A percentile compares a stretch with the other conserved stretches of the same genome.
These are phyloP conservation scores for Gonocerus acuteangulatus DNA, from an alignment of 2,888 invertebrate genomes.

Conservation along the genomic window DNA sequence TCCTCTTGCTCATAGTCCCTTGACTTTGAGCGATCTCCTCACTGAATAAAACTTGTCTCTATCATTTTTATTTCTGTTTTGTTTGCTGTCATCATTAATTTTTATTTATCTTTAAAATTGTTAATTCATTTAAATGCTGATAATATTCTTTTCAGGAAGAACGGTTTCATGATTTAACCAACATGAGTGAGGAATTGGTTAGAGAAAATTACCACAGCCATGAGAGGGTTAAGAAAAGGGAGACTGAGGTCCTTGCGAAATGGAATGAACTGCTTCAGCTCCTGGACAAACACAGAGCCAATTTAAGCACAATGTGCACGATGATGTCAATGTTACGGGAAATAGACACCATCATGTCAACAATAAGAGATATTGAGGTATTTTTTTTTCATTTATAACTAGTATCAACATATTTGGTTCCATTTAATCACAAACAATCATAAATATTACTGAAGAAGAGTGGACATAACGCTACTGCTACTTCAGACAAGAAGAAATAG, in stretches of 20 bases:
- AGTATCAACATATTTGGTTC: no score
- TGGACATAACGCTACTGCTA: no score
- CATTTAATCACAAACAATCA: no score
- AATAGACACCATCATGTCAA: slow-evolving; percentile 78
- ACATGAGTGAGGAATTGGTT: slow-evolving; percentile 87
- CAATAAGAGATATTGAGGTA: slow-evolving; percentile 76
- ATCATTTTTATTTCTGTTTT: no score
- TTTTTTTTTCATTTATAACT: slow-evolving; percentile 39
- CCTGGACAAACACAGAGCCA: slow-evolving; percentile 72
- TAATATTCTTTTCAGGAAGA: slow-evolving; percentile 56
- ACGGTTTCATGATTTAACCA: slow-evolving; percentile 84
- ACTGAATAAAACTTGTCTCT: no score
- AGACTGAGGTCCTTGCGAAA: slow-evolving; percentile 69
- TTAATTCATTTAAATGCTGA: no score
- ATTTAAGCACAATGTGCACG: slow-evolving; percentile 69
- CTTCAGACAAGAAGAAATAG: no score
- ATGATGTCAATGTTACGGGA: slow-evolving; percentile 84
- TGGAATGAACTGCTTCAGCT: slow-evolving; percentile 81
- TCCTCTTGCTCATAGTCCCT: no score
- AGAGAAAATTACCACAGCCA: slow-evolving; percentile 86
- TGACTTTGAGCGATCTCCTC: no score
- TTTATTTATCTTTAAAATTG: no score
- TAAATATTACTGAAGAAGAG: no score
- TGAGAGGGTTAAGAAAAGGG: slow-evolving; percentile 63
- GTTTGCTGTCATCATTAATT: no score